These are phyloP conservation scores for Dendrolimus pini DNA, from an alignment of 2,888 invertebrate genomes.

Conservation along the genomic window DNA sequence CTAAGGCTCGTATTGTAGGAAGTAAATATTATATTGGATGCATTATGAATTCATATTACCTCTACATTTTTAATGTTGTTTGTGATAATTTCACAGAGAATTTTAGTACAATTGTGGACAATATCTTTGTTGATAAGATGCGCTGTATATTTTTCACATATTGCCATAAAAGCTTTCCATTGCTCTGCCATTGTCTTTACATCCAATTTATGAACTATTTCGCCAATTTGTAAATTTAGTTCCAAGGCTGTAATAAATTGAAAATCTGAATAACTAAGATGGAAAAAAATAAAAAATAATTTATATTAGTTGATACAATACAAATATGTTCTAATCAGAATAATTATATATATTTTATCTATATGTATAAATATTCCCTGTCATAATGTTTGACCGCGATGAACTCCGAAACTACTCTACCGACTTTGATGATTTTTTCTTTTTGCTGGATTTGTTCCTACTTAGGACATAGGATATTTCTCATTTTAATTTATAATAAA, in stretches of 20 bases:
- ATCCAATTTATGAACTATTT: slow-evolving; percentile 62
- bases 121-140: slow-evolving; percentile 39
- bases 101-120: slow-evolving; percentile 34
- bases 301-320: neutral
- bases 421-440: no score
- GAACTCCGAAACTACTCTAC: no score
- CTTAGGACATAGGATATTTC: no score
- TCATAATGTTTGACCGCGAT: no score
- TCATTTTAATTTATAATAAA: no score
- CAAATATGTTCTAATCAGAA: no score
- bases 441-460: no score
- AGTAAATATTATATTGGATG: no score
- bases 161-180: slow-evolving; percentile 67
- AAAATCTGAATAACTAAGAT: no score
- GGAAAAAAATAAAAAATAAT: neutral
- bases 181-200: slow-evolving; percentile 73
- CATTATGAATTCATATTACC: slow-evolving; percentile 30
- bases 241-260: slow-evolving; percentile 50
- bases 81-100: slow-evolving; percentile 38
- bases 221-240: slow-evolving; percentile 62
- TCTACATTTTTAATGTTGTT: slow-evolving; percentile 39
- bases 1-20: neutral
- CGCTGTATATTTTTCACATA: slow-evolving; percentile 62
- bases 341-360: no score
- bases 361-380: no score